Evolutionary conservation across 1,140 invertebrate species (phyloP).

Genomic region (Stegodyphus dumicola): DNA sequence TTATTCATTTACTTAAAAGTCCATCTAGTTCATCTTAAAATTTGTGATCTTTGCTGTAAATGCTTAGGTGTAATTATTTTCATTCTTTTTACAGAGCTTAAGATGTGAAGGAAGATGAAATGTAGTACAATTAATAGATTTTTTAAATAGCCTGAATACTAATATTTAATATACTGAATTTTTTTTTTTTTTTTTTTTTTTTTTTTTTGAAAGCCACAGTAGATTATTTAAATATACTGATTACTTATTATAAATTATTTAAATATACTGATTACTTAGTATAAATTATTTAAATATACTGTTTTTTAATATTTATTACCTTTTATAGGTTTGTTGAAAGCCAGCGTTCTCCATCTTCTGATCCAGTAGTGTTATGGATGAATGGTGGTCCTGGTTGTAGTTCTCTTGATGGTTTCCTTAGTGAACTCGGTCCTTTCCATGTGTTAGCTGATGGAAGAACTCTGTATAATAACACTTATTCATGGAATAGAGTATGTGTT

Average conservation of each 20-base stretch:
- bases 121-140: background rate
- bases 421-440: constrained; percentile 72
- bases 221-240: too few species aligned
- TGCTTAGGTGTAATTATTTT: background rate
- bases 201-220: too few species aligned
- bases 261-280: too few species aligned
- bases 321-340: constrained; percentile 72
- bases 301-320: background rate
- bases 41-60: too few species aligned
- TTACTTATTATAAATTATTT: background rate
- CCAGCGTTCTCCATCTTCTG: constrained; percentile 68
- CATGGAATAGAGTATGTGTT: constrained; percentile 70
- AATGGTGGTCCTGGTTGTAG: constrained; percentile 74
- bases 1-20: too few species aligned
- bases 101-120: background rate
- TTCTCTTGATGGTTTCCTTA: constrained; percentile 70
- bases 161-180: too few species aligned
- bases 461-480: constrained; percentile 68
- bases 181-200: too few species aligned
- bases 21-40: too few species aligned
- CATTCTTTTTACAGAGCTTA: background rate
- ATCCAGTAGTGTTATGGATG: constrained; percentile 73
- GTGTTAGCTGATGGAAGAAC: constrained; percentile 67
- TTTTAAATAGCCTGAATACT: too few species aligned
- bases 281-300: background rate